Base-by-base conservation (phyloP, 2,113 vertebrate species). In the Clinocottus analis region DNA sequence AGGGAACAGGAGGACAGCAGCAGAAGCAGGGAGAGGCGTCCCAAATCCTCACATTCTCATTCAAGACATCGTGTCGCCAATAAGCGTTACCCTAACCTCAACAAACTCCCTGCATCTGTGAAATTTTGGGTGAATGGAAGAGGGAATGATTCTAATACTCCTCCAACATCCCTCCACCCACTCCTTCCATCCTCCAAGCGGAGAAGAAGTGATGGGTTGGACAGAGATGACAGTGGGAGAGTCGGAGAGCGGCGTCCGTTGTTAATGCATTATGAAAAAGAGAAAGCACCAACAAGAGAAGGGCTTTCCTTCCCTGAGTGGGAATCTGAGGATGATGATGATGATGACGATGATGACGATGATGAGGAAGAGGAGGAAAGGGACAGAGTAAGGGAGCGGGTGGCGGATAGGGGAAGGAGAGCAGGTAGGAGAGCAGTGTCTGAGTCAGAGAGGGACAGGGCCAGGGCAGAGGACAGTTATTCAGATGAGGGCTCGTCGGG, bases 61-160 rank as follows among this genome's bases (percentile, higher is more conserved):
- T 86, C 88, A 9, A 89, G 93, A 68, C 91, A 93, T 43, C 91
- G 87, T 16, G 75, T 90, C 9, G 80, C 91, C 9, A 92, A 66
- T 85, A 95, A 94, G 59, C 93, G 92, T 65, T 95, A 95, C 79
- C 90, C 94, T 1, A 95, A 95, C 86, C 90, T 95, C 14, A 91
- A 94, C 80, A 95, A 95, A 81, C 92, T 95, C n/a, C 95, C 95
- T 2, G 89, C 95, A 0, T 95, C 95, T 0, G 95, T 95, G 37
- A 95, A 95, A 85, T 95, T 95, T 77, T 95, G 94, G 95, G 93
- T 95, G 14, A 91, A 92, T 43, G 91, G 94, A 21, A 92, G 91
- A 73, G 92, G 90, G 17, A 90, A 83, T 23, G 84, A 87, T 41
- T 86, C 92, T 7, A 92, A 88, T 23, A 89, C 92, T 49, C 91